These are phyloP conservation scores for Scrobipalpa costella DNA, from an alignment of 2,888 invertebrate species.

Conservation along the genomic window DNA sequence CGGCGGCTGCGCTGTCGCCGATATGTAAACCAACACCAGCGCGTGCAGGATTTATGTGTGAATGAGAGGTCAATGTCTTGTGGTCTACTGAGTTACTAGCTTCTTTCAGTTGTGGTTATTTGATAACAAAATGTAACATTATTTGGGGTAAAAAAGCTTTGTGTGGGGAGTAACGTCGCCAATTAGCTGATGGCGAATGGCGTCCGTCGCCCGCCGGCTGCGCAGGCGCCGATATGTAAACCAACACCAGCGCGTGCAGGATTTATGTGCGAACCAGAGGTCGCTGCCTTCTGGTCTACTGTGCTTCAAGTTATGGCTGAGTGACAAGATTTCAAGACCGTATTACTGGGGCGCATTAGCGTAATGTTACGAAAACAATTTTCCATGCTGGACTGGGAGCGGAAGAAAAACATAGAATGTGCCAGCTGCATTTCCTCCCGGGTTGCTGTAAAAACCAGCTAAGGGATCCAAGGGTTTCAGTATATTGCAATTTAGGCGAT, in stretches of 20 bases:
- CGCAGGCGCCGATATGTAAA: slow-evolving; percentile 58
- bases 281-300: slow-evolving; percentile 49
- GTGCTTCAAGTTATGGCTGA: neutral
- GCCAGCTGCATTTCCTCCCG: no score
- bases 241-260: slow-evolving; percentile 47
- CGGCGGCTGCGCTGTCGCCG: slow-evolving; percentile 32
- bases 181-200: slow-evolving; percentile 73
- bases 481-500: no score
- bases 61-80: slow-evolving; percentile 63
- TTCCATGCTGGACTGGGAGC: no score
- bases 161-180: slow-evolving; percentile 70
- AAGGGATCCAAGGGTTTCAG: no score
- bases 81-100: slow-evolving; percentile 10
- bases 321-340: neutral
- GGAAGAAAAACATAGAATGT: no score
- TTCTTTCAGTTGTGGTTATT: neutral
- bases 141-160: no score
- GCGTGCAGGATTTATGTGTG: slow-evolving; percentile 66
- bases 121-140: no score
- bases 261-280: slow-evolving; percentile 71
- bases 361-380: no score
- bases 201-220: slow-evolving; percentile 49
- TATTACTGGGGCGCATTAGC: no score
- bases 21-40: slow-evolving; percentile 59
- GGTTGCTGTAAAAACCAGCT: no score